Conservation (phyloP, 2,797 vertebrate genomes). For the Pangasius djambal region DNA sequence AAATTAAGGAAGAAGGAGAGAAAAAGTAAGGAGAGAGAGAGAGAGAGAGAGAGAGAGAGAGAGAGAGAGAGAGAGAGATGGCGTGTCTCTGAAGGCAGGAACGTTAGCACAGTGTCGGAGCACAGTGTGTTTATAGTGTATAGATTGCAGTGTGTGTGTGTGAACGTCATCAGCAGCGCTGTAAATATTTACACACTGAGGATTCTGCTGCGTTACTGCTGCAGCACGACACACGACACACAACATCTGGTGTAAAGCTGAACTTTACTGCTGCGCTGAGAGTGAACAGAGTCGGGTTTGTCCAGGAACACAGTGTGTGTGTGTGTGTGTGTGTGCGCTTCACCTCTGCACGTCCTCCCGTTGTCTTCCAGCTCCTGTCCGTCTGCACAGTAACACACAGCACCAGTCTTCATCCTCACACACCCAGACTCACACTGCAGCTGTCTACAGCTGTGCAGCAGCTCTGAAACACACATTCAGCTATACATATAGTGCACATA, state of each 20-base stretch:
- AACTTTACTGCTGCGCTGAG: background rate
- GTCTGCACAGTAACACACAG: slow-evolving; percentile 78
- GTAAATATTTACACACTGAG: background rate
- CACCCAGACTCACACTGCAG: slow-evolving; percentile 79
- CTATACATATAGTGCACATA: background rate
- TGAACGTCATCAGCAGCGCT: background rate
- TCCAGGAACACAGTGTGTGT: background rate
- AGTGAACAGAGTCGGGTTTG: background rate
- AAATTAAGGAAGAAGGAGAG: too few relatives aligned
- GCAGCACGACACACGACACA: background rate
- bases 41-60: background rate
- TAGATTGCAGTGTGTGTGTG: background rate
- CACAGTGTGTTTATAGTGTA: background rate
- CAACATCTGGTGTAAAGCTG: background rate
- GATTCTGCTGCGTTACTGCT: background rate
- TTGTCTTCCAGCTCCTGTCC: slow-evolving; percentile 76
- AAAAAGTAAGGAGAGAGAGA: background rate
- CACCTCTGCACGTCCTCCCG: slow-evolving; percentile 79
- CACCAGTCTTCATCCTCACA: slow-evolving; percentile 74
- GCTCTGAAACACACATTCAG: slow-evolving; percentile 67
- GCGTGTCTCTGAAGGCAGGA: background rate
- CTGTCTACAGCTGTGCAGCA: slow-evolving; percentile 76
- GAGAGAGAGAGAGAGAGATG: background rate
- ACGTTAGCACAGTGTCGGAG: background rate
- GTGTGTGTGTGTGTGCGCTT: background rate